Base-by-base conservation (phyloP, 1,140 invertebrate genomes). In the Zaprionus gabonicus region DNA sequence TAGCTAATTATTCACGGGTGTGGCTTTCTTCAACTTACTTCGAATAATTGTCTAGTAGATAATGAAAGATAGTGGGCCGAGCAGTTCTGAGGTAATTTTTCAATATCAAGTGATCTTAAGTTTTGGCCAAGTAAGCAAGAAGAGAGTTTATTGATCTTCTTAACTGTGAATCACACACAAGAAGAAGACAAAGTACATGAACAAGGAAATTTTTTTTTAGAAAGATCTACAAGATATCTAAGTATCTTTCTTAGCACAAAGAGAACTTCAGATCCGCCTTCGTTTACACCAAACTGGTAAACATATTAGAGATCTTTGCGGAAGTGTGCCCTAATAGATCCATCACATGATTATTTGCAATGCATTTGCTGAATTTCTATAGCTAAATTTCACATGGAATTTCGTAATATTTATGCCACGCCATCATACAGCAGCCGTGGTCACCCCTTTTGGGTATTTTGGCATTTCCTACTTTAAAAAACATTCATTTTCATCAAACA, bases 401-500 rank as follows among this genome's bases (percentile, higher is more conserved):
- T 80, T 76, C 53, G 5, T 67, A 65, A 71, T 76, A 76, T 62
- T 53, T 66, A 70, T 71, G 34, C 44, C 49, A 56, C 23, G 56
- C 69, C 58, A 72, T 49, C 25, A 38, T 23, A 56, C 31, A 51
- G 49, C 6, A 9, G 7, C 56, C 38, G 36, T 60, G 51, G 17
- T 82, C 59, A 68, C 64, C 78, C 81, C 63, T 58, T 64, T 31
- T 41, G 25, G 31, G 20, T 53, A 80, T 72, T 90, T 85, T 90
- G 66, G 72, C 85, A 87, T 87, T 91, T 91, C 90, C 90, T 91
- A 91, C 90, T 91, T 86, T 91, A 91, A 91, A 91, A 91, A 70
- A 81, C 90, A 91, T 91, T 91, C 71, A 91, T 91, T 79, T 84
- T 91, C 90, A 91, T 91, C 81, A 91, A 60, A 66, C 67, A 57